These are phyloP conservation scores for Meloe dianella DNA, from an alignment of 2,888 invertebrate species.

Conservation along the genomic window DNA sequence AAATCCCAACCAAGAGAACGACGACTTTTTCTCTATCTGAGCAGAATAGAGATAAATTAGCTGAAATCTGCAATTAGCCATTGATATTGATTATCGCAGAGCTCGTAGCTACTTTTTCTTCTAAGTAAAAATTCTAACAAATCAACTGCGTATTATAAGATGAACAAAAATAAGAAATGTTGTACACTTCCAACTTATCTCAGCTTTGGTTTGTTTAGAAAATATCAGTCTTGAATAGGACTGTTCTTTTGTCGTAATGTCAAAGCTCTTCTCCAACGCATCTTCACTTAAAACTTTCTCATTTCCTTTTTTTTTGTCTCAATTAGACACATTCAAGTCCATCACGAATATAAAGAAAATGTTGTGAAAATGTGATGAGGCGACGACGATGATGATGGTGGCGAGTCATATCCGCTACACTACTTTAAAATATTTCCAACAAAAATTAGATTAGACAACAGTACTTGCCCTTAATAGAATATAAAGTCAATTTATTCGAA, in stretches of 20 bases:
- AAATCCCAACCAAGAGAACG: too few species aligned
- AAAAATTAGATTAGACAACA: constrained; percentile 46
- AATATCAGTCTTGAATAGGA: not conserved
- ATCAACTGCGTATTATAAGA: too few species aligned
- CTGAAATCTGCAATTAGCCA: too few species aligned
- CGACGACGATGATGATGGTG: not conserved
- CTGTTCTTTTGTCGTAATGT: not conserved
- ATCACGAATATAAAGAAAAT: not conserved
- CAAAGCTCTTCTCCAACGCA: not conserved
- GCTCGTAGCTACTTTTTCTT: too few species aligned
- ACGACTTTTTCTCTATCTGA: too few species aligned
- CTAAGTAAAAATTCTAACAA: too few species aligned
- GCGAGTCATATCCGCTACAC: constrained; percentile 21
- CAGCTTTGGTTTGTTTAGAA: not conserved
- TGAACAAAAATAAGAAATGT: too few species aligned
- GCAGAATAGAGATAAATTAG: too few species aligned
- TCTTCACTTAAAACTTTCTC: not conserved
- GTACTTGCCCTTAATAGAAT: constrained; percentile 45
- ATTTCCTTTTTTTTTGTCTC: constrained; percentile 15
- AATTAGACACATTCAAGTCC: constrained; percentile 21
- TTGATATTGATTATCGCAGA: too few species aligned
- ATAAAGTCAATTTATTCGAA: constrained; percentile 45
- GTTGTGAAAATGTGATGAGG: not conserved
- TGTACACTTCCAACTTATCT: too few species aligned
- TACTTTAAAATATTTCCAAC: constrained; percentile 42